These are phyloP conservation scores for Paramormyrops kingsleyae DNA, from an alignment of 2,113 vertebrate genomes.

Conservation along the genomic window DNA sequence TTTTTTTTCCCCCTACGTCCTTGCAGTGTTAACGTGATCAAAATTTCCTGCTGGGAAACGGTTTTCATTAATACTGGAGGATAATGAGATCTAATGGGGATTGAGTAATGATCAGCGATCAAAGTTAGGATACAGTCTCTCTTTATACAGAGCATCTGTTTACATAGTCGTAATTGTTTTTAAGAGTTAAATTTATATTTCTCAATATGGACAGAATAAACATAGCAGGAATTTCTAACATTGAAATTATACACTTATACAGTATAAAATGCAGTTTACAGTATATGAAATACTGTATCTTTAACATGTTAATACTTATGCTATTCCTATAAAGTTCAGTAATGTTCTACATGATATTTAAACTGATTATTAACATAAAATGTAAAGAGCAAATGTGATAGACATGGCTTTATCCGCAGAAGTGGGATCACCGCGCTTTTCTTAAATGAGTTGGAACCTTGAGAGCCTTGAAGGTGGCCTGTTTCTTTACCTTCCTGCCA, in stretches of 20 bases:
- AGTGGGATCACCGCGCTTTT: not conserved
- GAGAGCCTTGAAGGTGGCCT: conserved; percentile 1
- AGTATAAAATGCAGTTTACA: not conserved
- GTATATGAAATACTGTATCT: not conserved
- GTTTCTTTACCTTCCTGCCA: conserved; percentile 23
- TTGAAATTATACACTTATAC: not conserved
- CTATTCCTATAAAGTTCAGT: not conserved
- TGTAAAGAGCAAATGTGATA: not conserved
- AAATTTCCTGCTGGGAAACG: not conserved
- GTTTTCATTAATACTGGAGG: not conserved
- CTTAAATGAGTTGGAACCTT: conserved; percentile 16
- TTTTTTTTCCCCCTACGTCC: not conserved
- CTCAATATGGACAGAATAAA: not conserved
- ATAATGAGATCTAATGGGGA: conserved; percentile 7
- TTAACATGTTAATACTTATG: not conserved
- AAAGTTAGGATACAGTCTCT: not conserved
- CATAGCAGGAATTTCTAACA: not conserved
- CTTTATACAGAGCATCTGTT: not conserved
- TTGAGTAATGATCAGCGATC: not conserved
- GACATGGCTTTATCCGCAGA: not conserved
- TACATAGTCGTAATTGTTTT: not conserved
- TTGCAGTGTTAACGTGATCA: not conserved
- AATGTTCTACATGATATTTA: not conserved
- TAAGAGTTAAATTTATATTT: not conserved
- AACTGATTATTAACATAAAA: not conserved